Percentiles rank a stretch among this genome's conserved stretches.
Conservation (phyloP, 2,888 invertebrate genomes). For the Carpatolechia fugitivella region DNA sequence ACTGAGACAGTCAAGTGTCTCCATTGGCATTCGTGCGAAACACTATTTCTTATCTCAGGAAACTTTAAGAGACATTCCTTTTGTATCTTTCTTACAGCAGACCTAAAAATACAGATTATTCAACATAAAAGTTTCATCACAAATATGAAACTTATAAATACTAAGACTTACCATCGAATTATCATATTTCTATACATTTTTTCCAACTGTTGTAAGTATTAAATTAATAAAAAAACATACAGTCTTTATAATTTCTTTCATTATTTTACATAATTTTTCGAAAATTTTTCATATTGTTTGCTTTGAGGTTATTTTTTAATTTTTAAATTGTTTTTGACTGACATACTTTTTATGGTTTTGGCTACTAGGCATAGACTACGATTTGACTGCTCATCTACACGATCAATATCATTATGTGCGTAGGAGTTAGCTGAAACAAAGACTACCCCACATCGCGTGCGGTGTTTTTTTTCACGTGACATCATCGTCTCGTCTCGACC, state of each 20-base stretch:
- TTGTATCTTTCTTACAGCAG: constrained; percentile 43
- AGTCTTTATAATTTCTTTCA: background rate
- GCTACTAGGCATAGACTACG: background rate
- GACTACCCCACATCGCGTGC: too few relatives aligned
- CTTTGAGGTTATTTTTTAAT: constrained; percentile 4
- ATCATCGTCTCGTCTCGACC: too few relatives aligned
- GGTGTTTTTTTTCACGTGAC: too few relatives aligned
- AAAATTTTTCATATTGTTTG: background rate
- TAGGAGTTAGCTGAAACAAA: too few relatives aligned
- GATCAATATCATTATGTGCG: too few relatives aligned
- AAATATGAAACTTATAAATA: background rate
- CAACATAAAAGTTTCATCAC: background rate
- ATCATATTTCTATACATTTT: constrained; percentile 56
- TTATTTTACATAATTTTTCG: background rate
- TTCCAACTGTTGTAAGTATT: constrained; percentile 5
- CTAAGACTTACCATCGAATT: constrained; percentile 48
- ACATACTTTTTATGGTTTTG: background rate
- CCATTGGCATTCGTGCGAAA: constrained; percentile 25
- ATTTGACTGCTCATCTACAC: background rate
- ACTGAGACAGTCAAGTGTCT: constrained; percentile 53
- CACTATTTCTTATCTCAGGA: constrained; percentile 27
- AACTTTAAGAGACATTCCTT: constrained; percentile 39
- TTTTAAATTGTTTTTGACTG: background rate
- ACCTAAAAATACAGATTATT: constrained; percentile 36
- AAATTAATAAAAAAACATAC: too few relatives aligned